Evolutionary conservation across 2,888 invertebrate genomes (phyloP), one percentile per base, ranked within the genome.

Genomic region (Calliopum simillimum): DNA sequence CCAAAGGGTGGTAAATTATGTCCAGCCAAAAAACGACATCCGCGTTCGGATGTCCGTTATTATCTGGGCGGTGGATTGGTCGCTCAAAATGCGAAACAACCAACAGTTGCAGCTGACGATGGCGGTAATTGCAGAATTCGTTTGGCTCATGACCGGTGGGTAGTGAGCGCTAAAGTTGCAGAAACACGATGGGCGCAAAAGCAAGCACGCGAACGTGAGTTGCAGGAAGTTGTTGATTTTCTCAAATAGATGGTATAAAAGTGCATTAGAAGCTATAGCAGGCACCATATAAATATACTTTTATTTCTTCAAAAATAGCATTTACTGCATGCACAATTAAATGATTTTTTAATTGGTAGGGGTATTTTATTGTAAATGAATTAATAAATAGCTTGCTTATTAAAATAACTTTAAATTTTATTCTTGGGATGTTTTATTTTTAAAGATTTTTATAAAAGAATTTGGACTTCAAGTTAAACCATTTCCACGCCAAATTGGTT

Each of bases 131-230:
- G 93, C 81, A 89, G 88, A 6, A 87, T 90, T 76, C 88, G 89
- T 76, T 89, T 94, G 72, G 91, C 89, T 76, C 93, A 93, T 80
- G 92, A 92, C 75, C 92, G 92, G 79, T 94, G 92, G 91, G 89
- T 90, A 68, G 83, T 92, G 5, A 89, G 89, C 64, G 90, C 92
- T 33, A 90, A 90, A 79, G 85, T 92, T 44, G 91, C 92, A 0
- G 93, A 93, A 84, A 89, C 90, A 61, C 88, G 93, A 61, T 93
- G 93, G 93, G 93, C 93, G 2, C 93, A 93, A 79, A 90, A 92
- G 79, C 92, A 94, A 82, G 93, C 93, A 3, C 88, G 91, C 68
- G 89, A 90, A 76, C 86, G 93, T 72, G 93, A 94, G 81, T 85
- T 94, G 19, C 91, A 91, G 58, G 93, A 94, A 86, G 93, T 93